Conservation (phyloP, 2,888 invertebrate species). For the Heterodera filipjevi region DNA sequence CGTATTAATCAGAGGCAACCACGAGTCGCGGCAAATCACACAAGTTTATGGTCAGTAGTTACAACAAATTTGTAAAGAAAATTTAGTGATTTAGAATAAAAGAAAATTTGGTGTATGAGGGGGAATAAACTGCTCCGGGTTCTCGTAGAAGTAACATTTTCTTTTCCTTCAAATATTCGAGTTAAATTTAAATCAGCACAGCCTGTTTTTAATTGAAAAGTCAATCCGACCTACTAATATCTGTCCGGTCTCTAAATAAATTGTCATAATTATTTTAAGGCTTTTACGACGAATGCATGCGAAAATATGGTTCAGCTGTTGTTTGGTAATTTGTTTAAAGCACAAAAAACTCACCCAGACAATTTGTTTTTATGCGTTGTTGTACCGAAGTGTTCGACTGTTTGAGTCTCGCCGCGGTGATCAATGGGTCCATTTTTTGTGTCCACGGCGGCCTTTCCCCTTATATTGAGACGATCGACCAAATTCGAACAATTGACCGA, state of each 20-base stretch:
- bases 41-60: slow-evolving; percentile 82
- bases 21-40: slow-evolving; percentile 97
- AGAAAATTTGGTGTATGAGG: too few species aligned
- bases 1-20: slow-evolving; percentile 95
- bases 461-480: slow-evolving; percentile 95
- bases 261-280: too few species aligned
- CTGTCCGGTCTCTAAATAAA: too few species aligned
- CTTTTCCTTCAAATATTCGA: too few species aligned
- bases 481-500: slow-evolving; percentile 95
- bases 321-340: slow-evolving; percentile 76
- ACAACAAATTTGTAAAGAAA: too few species aligned
- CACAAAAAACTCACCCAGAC: background rate
- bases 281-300: slow-evolving; percentile 96
- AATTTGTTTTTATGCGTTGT: slow-evolving; percentile 72
- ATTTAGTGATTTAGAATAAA: too few species aligned
- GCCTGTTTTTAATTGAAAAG: background rate
- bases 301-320: slow-evolving; percentile 96
- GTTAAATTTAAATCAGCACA: too few species aligned
- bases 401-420: slow-evolving; percentile 61
- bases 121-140: too few species aligned
- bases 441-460: slow-evolving; percentile 98
- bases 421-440: slow-evolving; percentile 80
- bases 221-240: too few species aligned
- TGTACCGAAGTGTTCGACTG: slow-evolving; percentile 85
- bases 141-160: too few species aligned